Evolutionary conservation across 1,140 invertebrate genomes (phyloP), one percentile per base, ranked within the genome.

Genomic region (Helicoverpa armigera): DNA sequence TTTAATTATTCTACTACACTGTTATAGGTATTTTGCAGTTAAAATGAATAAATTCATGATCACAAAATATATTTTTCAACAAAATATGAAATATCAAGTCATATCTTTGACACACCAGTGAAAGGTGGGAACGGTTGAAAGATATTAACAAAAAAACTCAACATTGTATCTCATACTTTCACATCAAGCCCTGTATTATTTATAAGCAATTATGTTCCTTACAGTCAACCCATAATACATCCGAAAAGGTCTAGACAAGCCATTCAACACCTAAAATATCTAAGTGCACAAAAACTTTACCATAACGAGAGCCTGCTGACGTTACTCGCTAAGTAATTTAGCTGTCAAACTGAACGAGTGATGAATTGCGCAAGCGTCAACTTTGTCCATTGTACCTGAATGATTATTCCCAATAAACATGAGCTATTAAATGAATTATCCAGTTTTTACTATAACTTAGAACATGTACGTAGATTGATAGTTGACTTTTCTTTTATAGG

Each of bases 361-460:
- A 87, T 86, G 80, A 83, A 87, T 85, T 31, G 83, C 60, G 53
- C 11, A 54, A 31, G 51, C 79, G 82, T 84, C 79, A 86, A 83
- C 81, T 82, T 82, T 58, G 74, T 31, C 70, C 65, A 86, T 88
- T 86, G 86, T 86, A 74, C 53, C 51, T 51, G 31, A 80, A 51
- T 81, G 82, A 86, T 87, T 87, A 79, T 83, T 75, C 56, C 43
- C 56, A 77, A 82, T 85, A 82, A 74, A 69, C 51, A 29, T 48
- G 10, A 16, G 80, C 81, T 79, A 86, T 86, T 87, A 86, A 82
- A 81, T 65, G 81, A 85, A 86, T 86, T 86, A 86, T 79, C 79
- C 29, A 77, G 75, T 77, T 77, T 77, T 87, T 83, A 83, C 79
- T 73, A 58, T 84, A 72, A 79, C n/a, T 83, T 81, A 82, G 74